Base-by-base conservation (phyloP, 1,140 invertebrate species). In the Drosophila murphyi region DNA sequence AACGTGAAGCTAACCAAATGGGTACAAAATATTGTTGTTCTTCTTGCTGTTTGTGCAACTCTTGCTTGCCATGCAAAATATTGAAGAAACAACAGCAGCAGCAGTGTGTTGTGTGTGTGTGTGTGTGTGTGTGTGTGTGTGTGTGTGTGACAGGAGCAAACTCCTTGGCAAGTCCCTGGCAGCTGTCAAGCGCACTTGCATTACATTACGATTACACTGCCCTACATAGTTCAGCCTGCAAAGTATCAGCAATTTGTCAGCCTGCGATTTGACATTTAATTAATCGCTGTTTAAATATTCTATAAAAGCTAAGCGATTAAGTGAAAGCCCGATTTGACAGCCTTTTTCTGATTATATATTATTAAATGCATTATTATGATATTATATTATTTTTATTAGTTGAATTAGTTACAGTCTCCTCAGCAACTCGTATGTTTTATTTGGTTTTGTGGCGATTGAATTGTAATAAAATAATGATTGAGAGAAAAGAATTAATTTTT, bases 131-230 rank as follows among this genome's bases (percentile, higher is more conserved):
- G 8, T 41, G 39, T 41, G 37, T 41, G 37, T 41, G 37, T 41
- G 39, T 82, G 79, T 68, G 82, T 88, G 73, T 79, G 76, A 76
- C 71, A 82, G 83, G 63, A 72, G 60, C 82, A 78, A 43, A 48
- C 79, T 72, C 43, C 82, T 77, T 62, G 69, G 68, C 54, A 67
- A 61, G 72, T 67, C 64, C 70, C 45, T 68, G 82, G 76, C 78
- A 82, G 83, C 82, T 82, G 79, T 82, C 82, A 87, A 78, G 62
- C 75, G 60, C 60, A 72, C 82, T 82, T 60, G 82, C 82, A 86
- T 81, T 85, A 69, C 71, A 85, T 76, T 72, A 78, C 10, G 28
- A 37, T 35, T 71, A 86, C 72, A 86, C 82, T 86, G 48, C 5
- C n/a, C 67, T 55, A 72, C 82, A 87, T 47, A 57, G 43, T 32